Base-by-base conservation (phyloP, 2,113 vertebrate species). In the Cryptoleucopteryx plumbea region DNA sequence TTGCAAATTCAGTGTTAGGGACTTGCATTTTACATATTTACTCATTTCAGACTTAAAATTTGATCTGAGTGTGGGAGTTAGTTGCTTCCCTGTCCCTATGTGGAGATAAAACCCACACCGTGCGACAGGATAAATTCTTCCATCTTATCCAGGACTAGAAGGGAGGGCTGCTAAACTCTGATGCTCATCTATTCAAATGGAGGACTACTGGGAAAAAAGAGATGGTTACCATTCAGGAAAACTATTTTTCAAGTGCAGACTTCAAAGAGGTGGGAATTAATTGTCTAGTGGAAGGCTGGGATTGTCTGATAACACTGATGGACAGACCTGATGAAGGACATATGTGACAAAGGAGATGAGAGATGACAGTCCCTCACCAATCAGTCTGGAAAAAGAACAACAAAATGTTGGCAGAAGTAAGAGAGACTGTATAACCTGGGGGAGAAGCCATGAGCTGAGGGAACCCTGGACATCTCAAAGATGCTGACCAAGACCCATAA, bases 1-100 rank as follows among this genome's bases (percentile, higher is more conserved):
- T 94, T 85, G 92, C 88, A 66, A 87, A 92, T 94, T 80, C 82
- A 65, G 74, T 55, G 85, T 85, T 91, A 90, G 74, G 48, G 53
- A 93, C 90, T 95, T 72, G 79, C n/a, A 75, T 93, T 94, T 93
- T 79, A 75, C 53, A 91, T 71, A 79, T 94, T 85, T 94, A 88
- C 84, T 96, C 74, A 90, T 93, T 48, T 90, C 66, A 88, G 84
- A 85, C 66, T 91, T 87, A 55, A 94, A 90, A 95, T 92, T 90
- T 14, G 0, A 73, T 95, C 42, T 90, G 77, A 85, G 65, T 47
- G 81, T 94, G 81, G 93, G 94, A 93, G 94, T 92, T 86, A 15
- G 72, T 58, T 91, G 75, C 72, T 78, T 95, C 63, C n/a, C 43
- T 68, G 58, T 63, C 73, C 86, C 85, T 92, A 58, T 31, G 67